Conservation (phyloP, 2,797 vertebrate genomes). For the Stomatorhinus walkeri region DNA sequence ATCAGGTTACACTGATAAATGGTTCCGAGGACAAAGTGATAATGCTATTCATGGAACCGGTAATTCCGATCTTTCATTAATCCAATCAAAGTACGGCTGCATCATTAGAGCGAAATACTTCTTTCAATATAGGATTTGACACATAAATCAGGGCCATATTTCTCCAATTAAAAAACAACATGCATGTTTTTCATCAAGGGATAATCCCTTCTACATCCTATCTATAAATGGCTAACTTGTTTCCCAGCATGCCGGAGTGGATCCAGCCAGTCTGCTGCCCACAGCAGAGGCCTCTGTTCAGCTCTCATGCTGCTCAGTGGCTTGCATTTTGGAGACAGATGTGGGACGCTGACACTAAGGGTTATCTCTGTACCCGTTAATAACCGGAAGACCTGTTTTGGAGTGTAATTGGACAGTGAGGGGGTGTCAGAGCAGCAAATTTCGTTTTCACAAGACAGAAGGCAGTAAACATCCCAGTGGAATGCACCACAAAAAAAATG, state of each 20-base stretch:
- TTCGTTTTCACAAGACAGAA: background rate
- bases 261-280: background rate
- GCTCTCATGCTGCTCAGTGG: background rate
- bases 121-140: background rate
- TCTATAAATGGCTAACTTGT: conserved; percentile 1
- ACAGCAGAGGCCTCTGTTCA: background rate
- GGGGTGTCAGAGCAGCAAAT: background rate
- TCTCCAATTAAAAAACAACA: background rate
- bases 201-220: background rate
- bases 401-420: background rate
- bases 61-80: background rate
- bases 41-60: background rate
- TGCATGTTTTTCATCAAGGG: background rate
- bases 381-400: background rate
- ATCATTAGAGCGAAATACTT: background rate
- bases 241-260: background rate
- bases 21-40: background rate
- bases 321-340: background rate
- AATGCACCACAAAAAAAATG: background rate
- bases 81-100: background rate
- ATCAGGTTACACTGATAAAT: background rate
- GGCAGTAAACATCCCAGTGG: background rate
- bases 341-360: background rate
- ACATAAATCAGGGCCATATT: background rate
- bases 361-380: background rate